Base-by-base conservation (phyloP, 1,140 invertebrate genomes). In the Belonocnema kinseyi region DNA sequence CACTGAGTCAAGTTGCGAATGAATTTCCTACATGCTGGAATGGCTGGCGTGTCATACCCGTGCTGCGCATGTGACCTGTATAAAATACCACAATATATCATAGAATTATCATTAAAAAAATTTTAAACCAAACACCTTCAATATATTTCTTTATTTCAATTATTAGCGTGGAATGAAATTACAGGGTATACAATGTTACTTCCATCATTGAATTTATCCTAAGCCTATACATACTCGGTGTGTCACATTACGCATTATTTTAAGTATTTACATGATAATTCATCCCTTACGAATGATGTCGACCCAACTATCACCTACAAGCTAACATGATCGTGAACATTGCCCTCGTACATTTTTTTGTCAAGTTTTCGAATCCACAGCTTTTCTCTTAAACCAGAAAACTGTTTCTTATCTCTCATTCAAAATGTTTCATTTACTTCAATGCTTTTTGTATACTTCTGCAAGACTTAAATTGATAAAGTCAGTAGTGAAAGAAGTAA, bases 81-180 rank as follows among this genome's bases (percentile, higher is more conserved):
- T 46, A 46, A 46, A 46, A 11, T 46, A 46, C 10, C 10, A 46
- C 40, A 11, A 46, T 11, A 10, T 46, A 11, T 46, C 40, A 46
- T 46, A 46, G 40, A 46, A 46, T 46, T 5, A 1, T 11, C 10
- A 46, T 46, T 46, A 46, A 46, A 46, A 46, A 46, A 46, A 10
- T 46, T 26, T 26, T 46, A 46, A 46, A 11, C 40, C 40, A 52
- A 66, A 16, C n/a, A 77, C 72, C 13, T 81, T 73, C 75, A 79
- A 75, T 86, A 85, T 80, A 50, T 84, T 87, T 86, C 77, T 89
- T 88, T 89, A 89, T 89, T 88, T 88, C 80, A 85, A 82, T 88
- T 78, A 82, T 82, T 80, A 82, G 78, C 75, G 75, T 85, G 82
- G 85, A 88, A 88, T 89, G 82, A 88, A 87, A 84, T 88, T 88